Conservation (phyloP, 2,888 invertebrate species). For the Capitulum mitella region DNA sequence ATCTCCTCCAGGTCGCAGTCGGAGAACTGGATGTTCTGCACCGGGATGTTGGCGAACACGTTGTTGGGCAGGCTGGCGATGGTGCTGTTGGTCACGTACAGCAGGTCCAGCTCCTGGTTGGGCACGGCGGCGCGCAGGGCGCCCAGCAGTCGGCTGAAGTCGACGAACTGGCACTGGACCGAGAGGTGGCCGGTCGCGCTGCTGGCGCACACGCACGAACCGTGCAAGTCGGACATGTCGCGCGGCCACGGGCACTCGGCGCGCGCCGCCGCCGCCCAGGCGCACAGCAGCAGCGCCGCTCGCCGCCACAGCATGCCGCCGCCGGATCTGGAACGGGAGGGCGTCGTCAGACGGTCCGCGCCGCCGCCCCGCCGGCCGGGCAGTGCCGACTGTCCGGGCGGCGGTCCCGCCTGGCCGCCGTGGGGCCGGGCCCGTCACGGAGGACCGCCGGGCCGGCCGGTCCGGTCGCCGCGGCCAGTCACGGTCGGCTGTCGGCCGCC, state of each 20-base stretch:
- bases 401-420: too few relatives aligned
- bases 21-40: conserved; percentile 59
- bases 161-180: conserved; percentile 83
- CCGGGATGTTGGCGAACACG: conserved; percentile 33
- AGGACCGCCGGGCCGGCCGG: too few relatives aligned
- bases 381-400: too few relatives aligned
- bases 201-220: conserved; percentile 65
- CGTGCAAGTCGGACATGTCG: conserved; percentile 67
- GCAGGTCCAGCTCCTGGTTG: conserved; percentile 70
- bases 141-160: conserved; percentile 63
- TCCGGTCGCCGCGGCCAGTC: too few relatives aligned
- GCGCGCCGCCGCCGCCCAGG: conserved; percentile 26
- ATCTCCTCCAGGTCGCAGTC: conserved; percentile 67
- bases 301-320: not conserved
- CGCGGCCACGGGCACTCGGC: conserved; percentile 69
- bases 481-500: not conserved
- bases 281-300: conserved; percentile 16
- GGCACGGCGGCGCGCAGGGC: conserved; percentile 49
- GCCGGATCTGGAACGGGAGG: too few relatives aligned
- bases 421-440: too few relatives aligned
- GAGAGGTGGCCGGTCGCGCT: conserved; percentile 57
- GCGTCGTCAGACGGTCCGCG: too few relatives aligned
- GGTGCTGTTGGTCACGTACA: conserved; percentile 82
- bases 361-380: too few relatives aligned
- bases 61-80: conserved; percentile 46